Percentiles rank a stretch among this genome's conserved stretches.
These are phyloP conservation scores for Scolopax rusticola DNA, from an alignment of 2,797 vertebrate genomes.

Conservation along the genomic window DNA sequence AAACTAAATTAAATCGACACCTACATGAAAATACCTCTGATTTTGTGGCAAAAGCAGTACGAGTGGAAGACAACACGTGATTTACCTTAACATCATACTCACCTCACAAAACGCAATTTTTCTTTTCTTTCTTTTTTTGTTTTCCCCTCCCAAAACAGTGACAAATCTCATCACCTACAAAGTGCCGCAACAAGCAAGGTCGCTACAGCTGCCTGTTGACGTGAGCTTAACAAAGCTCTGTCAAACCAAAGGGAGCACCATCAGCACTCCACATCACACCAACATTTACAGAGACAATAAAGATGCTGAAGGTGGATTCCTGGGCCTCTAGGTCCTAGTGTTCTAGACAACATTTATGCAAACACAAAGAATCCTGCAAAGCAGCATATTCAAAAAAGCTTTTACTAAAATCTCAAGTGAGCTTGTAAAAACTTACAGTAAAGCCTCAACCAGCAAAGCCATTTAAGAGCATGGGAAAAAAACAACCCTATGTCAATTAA, in stretches of 20 bases:
- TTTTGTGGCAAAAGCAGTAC: constrained; percentile 7
- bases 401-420: background rate
- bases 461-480: background rate
- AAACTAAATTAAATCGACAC: constrained; percentile 72
- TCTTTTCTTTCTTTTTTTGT: too few species aligned
- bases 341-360: background rate
- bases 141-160: background rate
- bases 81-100: constrained; percentile 15
- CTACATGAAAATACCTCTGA: background rate
- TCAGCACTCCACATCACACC: background rate
- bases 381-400: background rate
- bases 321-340: background rate
- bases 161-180: background rate
- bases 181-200: accelerated
- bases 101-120: background rate
- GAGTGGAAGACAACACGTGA: background rate
- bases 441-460: background rate
- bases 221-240: background rate
- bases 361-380: background rate
- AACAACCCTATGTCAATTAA: background rate
- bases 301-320: background rate
- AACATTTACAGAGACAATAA: background rate
- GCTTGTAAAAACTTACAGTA: background rate
- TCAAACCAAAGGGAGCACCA: background rate
- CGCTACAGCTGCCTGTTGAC: accelerated